Evolutionary conservation across 2,113 vertebrate species (phyloP), one percentile per base, ranked within the genome.

Genomic region (Semnornis frantzii): DNA sequence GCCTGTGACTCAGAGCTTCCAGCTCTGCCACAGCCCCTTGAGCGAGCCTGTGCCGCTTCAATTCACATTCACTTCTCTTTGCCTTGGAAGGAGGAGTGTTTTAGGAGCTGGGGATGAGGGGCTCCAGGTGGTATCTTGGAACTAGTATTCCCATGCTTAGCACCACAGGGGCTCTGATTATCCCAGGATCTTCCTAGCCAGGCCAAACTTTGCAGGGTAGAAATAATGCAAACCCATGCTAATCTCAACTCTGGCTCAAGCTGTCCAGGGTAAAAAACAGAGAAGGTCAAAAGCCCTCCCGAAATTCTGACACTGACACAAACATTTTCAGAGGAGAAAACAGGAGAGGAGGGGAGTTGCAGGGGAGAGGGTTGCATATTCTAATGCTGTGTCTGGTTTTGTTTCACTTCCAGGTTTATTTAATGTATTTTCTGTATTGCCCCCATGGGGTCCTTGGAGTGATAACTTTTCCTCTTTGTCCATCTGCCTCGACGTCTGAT

Each of bases 371-470:
- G 60, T 76, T 93, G 44, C 48, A 6, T 84, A 15, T 75, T 68
- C 71, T 93, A 66, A 93, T 68, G 25, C 8, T 3, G 1, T 52
- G n/a, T 75, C 79, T 92, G 55, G 18, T 85, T 97, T 96, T 97
- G 87, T 94, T 98, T 95, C 86, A 8, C 60, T 96, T 94, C 24
- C 95, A 98, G 98, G 98, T 97, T 98, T 97, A 98, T 98, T 98
- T 97, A 98, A 98, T 95, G 92, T 97, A 96, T 97, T 98, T 97
- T 95, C 96, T 97, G 97, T 98, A 98, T 98, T 85, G 97, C 98
- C 98, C 98, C 98, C 96, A 98, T 98, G 98, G 98, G 98, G 98
- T 98, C 96, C 95, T 97, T 92, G 96, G 97, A 98, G 96, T 97
- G 97, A 97, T 93, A 95, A 97, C 96, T 97, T 93, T 95, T 98